Evolutionary conservation across 92 coral and sea anemone species (phyloP), one percentile per base, ranked within the genome.

Genomic region (Micromussa lordhowensis): DNA sequence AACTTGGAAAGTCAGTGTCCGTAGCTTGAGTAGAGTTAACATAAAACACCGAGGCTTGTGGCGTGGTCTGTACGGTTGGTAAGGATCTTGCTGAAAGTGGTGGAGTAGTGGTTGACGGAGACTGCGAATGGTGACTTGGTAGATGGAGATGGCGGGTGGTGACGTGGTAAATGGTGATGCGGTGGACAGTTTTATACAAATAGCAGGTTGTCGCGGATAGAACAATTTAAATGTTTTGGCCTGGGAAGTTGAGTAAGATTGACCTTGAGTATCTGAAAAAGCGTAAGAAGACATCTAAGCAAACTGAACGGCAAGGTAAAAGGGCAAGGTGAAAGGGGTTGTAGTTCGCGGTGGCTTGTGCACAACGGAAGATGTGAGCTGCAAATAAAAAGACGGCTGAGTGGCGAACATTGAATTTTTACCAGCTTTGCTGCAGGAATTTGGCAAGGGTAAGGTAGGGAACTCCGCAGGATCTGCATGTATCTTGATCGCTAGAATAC

Each of bases 1-100:
- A 59, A 59, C 68, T 59, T 59, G n/a, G n/a, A n/a, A 59, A 59
- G 68, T 59, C 68, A 59, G 68, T 59, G 68, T 59, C 68, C 68
- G 6, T 59, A 15, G 68, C 68, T 59, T 59, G 68, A 59, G 68
- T 16, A 59, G 68, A 59, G n/a, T 17, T 59, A 59, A 59, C 11
- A 59, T 59, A 59, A 59, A 59, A 59, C 11, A 22, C 17, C 68
- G 68, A 59, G 68, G 19, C 68, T 59, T 59, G 68, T 59, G 68
- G 68, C 68, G 14, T 2, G 68, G 68, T 59, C 68, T 59, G 68
- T 59, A 22, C 17, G 68, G 68, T 59, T 59, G 68, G 68, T 9
- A 59, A 59, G 14, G 68, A 59, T 59, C 68, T 59, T 59, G 5
- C 17, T 59, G 19, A 22, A 9, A 59, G 68, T 9, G 68, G 68